Conservation (phyloP, 2,888 invertebrate genomes). For the Stenoptilia bipunctidactyla region DNA sequence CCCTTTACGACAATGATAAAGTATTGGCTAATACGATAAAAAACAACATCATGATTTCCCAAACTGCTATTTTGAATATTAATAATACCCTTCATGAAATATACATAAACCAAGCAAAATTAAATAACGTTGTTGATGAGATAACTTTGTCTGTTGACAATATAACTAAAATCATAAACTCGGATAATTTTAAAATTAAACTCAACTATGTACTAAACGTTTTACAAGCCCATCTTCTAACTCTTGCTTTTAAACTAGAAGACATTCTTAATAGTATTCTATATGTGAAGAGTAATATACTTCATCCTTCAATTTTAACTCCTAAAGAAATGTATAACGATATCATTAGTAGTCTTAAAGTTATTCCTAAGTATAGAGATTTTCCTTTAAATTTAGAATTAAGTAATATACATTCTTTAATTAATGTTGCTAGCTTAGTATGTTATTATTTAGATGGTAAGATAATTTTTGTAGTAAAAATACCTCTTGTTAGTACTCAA, state of each 20-base stretch:
- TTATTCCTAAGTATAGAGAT: conserved; percentile 6
- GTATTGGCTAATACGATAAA: not conserved
- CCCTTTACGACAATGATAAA: not conserved
- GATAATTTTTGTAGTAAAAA: conserved; percentile 8
- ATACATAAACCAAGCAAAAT: not conserved
- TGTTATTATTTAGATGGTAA: conserved; percentile 7
- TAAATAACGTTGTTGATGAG: not conserved
- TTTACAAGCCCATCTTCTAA: conserved; percentile 7
- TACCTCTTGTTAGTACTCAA: conserved; percentile 2
- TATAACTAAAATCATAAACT: not conserved
- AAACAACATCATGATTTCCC: conserved; percentile 1
- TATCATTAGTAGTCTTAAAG: conserved; percentile 7
- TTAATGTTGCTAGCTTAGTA: conserved; percentile 8
- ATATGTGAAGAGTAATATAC: conserved; percentile 7
- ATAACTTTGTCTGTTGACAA: not conserved
- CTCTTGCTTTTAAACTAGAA: conserved; percentile 11
- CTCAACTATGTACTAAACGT: conserved; percentile 7
- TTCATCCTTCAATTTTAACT: conserved; percentile 9
- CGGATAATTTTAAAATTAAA: conserved; percentile 4
- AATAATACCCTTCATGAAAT: not conserved
- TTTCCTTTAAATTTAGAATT: conserved; percentile 9
- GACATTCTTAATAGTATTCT: conserved; percentile 5
- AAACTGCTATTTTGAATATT: not conserved
- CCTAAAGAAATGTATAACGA: conserved; percentile 10
- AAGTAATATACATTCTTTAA: conserved; percentile 8